Evolutionary conservation across 2,797 vertebrate genomes (phyloP).

Genomic region (Chloroceryle amazona): DNA sequence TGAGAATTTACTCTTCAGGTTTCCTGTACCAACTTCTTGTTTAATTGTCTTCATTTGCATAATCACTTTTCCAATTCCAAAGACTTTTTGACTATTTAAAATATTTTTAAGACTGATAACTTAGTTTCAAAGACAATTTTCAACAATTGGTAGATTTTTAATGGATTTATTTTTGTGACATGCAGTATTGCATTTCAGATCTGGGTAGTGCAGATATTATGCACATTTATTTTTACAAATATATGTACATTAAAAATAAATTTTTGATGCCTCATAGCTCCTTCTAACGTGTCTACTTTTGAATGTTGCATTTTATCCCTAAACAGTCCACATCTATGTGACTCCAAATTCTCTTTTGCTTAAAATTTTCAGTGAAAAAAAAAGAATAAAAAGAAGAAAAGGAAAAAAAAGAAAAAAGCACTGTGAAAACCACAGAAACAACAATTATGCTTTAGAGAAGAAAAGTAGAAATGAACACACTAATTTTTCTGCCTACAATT

Average conservation of each 20-base stretch:
- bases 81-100: background rate
- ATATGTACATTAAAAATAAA: background rate
- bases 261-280: background rate
- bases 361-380: background rate
- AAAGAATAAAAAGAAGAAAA: background rate
- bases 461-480: background rate
- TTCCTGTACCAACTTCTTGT: background rate
- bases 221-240: background rate
- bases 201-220: background rate
- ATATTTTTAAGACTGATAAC: background rate
- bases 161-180: background rate
- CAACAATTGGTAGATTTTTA: background rate
- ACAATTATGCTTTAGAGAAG: background rate
- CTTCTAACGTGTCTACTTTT: background rate
- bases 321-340: background rate
- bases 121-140: background rate
- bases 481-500: background rate
- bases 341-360: background rate
- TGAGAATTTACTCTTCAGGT: background rate
- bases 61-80: background rate
- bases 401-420: background rate
- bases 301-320: background rate
- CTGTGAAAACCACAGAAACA: background rate
- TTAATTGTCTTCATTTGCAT: background rate
- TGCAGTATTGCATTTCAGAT: background rate